Evolutionary conservation across 2,113 vertebrate genomes (phyloP), one percentile per base, ranked within the genome.

Genomic region (Vulpes vulpes): DNA sequence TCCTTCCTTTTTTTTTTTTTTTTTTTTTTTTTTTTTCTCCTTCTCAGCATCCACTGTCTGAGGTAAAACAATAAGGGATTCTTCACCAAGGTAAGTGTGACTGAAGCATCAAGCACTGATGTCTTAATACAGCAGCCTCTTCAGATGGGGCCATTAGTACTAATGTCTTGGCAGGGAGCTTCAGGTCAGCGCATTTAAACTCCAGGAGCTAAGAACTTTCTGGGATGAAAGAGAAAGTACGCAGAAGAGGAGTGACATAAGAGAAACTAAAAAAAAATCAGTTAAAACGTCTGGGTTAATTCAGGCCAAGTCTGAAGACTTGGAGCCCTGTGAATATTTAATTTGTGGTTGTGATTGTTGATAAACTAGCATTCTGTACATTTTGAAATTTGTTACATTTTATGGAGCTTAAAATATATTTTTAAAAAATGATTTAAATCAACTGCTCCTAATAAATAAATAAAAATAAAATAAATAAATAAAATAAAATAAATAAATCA

Each of bases 141-240:
- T 95, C 93, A 95, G 80, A 67, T 12, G 2, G 32, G 78, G 91
- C 95, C 83, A 60, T 97, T 96, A 96, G 90, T 19, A 62, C 62
- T 96, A 79, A 97, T 65, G 67, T 91, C 96, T 87, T 94, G 80
- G 96, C 82, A 22, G 93, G 96, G 96, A 94, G 96, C 59, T 43
- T 64, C 27, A 51, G 88, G 93, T 82, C 95, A 80, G 51, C 5
- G n/a, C 81, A 94, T 93, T 96, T 94, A 88, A 95, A 95, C 95
- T 91, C 81, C 96, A 95, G 95, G 95, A 57, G 84, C 64, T 62
- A 49, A 79, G 38, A 80, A 89, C 87, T 95, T 92, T 55, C 43
- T 9, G 30, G 53, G 57, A 32, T 22, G 55, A 65, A 88, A 71
- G 65, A 80, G 59, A 27, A 9, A 60, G 35, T 57, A 38, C 8